phyloP scores from a whole-genome alignment of 1,140 invertebrate species.

The Hypothenemus hampei region DNA sequence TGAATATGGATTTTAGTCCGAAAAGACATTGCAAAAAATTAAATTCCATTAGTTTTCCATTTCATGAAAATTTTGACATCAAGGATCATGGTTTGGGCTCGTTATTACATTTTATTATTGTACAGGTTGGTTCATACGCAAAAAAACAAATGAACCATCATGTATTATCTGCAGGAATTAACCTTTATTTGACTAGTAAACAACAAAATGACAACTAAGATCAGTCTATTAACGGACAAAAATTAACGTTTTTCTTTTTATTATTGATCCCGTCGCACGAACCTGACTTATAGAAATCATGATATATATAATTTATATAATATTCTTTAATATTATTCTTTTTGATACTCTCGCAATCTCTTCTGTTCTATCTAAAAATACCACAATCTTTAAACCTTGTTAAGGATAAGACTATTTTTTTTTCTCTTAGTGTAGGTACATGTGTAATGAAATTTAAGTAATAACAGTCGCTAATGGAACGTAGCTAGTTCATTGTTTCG shows the following conservation, averaged over 20 bases:
- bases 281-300: constrained; percentile 19
- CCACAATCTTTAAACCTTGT: constrained; percentile 18
- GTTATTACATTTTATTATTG: background rate
- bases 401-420: constrained; percentile 28
- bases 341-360: constrained; percentile 23
- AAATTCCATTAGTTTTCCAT: background rate
- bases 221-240: background rate
- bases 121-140: background rate
- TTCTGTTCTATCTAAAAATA: constrained; percentile 28
- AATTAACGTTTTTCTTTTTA: background rate
- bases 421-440: constrained; percentile 17
- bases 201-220: background rate
- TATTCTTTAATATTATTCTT: constrained; percentile 30
- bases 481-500: constrained; percentile 17
- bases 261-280: background rate
- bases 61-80: background rate
- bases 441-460: constrained; percentile 24
- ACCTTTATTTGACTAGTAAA: background rate
- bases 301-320: constrained; percentile 6
- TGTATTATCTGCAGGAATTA: background rate
- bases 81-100: background rate
- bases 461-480: constrained; percentile 17
- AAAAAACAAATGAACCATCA: background rate
- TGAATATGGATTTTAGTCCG: no score
- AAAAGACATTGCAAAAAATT: no score